Conservation (phyloP, 2,888 invertebrate genomes). For the Polymixis flavicincta region DNA sequence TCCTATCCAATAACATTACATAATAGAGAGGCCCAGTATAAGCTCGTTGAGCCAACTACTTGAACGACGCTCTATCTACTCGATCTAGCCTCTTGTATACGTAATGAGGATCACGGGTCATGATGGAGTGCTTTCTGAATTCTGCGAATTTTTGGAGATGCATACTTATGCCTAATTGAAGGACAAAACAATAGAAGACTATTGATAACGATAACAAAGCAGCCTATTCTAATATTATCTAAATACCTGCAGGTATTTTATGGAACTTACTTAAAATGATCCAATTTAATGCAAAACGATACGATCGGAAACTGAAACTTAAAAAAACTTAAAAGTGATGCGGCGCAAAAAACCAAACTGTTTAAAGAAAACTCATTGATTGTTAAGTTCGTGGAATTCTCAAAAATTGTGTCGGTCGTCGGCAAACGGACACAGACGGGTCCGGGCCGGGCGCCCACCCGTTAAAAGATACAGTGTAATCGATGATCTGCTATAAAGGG, state of each 20-base stretch:
- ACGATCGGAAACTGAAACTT: neutral
- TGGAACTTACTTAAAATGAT: neutral
- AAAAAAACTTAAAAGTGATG: neutral
- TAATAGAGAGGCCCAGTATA: constrained; percentile 10
- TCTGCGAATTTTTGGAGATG: constrained; percentile 3
- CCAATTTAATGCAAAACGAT: neutral
- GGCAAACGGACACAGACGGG: neutral
- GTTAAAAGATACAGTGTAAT: constrained; percentile 42
- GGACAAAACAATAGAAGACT: constrained; percentile 10
- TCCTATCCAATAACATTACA: constrained; percentile 17
- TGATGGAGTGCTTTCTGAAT: constrained; percentile 25
- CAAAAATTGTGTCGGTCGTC: constrained; percentile 21
- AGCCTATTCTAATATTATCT: neutral
- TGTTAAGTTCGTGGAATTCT: constrained; percentile 27
- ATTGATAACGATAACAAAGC: constrained; percentile 16
- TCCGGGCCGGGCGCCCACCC: neutral
- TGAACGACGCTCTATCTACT: constrained; percentile 6
- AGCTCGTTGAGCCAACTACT: constrained; percentile 29
- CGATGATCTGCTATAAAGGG: constrained; percentile 35
- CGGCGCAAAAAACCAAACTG: neutral
- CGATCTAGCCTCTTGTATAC: constrained; percentile 26
- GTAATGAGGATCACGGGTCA: constrained; percentile 34
- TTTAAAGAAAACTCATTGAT: constrained; percentile 27
- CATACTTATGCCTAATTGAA: neutral
- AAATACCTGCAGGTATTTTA: neutral